Evolutionary conservation across 1,140 invertebrate genomes (phyloP), one percentile per base, ranked within the genome.

Genomic region (Drosophila mauritiana): DNA sequence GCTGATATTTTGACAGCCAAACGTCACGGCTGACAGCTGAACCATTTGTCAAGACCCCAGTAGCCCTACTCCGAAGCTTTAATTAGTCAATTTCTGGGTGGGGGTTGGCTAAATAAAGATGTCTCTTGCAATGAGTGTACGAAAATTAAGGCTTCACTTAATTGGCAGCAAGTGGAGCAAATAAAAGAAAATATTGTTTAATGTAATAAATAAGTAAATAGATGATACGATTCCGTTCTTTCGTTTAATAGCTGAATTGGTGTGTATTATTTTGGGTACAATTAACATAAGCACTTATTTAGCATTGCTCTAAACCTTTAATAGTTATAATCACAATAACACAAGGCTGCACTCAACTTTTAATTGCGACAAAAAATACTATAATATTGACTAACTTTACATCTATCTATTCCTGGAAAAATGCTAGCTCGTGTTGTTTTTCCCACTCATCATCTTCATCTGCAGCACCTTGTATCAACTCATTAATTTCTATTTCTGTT

Each of bases 401-500:
- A 20, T 0, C 11, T 36, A 20, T 0, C 11, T 27, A 17, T 49
- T 52, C 42, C 11, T 13, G 31, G 31, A 31, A 22, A 46, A 27
- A 42, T 17, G 8, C 40, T 12, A 13, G 17, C 25, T 68, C 49
- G 13, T 55, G 27, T 46, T 54, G 11, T 22, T 37, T 49, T 42
- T n/a, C 36, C 12, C 56, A 22, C 39, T 56, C 53, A 37, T 42
- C 27, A 36, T 75, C 25, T 43, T 45, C 25, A n/a, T 37, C 15
- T 55, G 40, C 43, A 45, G 64, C 82, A 55, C 75, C 84, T 83
- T 88, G 59, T 83, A 88, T 88, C 83, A 88, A 88, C 83, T 88
- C 83, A 88, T 88, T 88, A 88, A 88, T 88, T 88, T 88, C 83
- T 88, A 88, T 88, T 88, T 88, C 84, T 88, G 83, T 88, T 82